phyloP scores from a whole-genome alignment of 2,888 invertebrate species.

The Aplocera efformata region DNA sequence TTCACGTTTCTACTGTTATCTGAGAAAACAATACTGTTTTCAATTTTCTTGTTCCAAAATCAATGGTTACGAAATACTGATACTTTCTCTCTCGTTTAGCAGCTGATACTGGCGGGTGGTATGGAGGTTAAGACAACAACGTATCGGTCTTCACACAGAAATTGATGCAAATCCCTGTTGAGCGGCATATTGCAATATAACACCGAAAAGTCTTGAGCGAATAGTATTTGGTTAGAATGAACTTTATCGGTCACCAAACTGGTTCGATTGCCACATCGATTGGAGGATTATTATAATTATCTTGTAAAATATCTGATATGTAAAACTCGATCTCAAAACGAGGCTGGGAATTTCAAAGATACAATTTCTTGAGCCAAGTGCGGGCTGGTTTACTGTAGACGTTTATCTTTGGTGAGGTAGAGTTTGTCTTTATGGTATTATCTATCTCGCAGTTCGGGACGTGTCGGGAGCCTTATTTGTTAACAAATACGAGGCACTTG shows the following conservation, averaged over 20 bases:
- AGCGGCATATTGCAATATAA: conserved; percentile 33
- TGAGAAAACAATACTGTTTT: conserved; percentile 49
- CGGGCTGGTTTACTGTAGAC: conserved; percentile 28
- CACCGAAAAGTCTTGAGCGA: conserved; percentile 25
- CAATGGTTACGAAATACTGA: conserved; percentile 61
- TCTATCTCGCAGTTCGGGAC: conserved; percentile 51
- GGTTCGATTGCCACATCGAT: conserved; percentile 31
- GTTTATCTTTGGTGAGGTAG: conserved; percentile 28
- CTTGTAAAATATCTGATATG: conserved; percentile 18
- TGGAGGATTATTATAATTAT: conserved; percentile 31
- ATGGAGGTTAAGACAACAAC: conserved; percentile 77
- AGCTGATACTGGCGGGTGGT: conserved; percentile 58
- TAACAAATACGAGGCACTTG: conserved; percentile 68
- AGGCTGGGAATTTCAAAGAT: conserved; percentile 17
- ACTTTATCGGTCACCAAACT: conserved; percentile 26
- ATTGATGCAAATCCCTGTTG: conserved; percentile 46
- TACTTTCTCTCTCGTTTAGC: conserved; percentile 72
- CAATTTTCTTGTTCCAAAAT: conserved; percentile 54
- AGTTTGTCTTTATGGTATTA: conserved; percentile 54
- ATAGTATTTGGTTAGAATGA: conserved; percentile 25
- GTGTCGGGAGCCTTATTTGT: conserved; percentile 65
- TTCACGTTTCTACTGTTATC: conserved; percentile 25
- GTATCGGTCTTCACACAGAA: conserved; percentile 53
- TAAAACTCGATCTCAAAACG: conserved; percentile 17
- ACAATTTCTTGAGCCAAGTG: conserved; percentile 12